Evolutionary conservation across 2,797 vertebrate species (phyloP).

Genomic region (Furcifer pardalis): DNA sequence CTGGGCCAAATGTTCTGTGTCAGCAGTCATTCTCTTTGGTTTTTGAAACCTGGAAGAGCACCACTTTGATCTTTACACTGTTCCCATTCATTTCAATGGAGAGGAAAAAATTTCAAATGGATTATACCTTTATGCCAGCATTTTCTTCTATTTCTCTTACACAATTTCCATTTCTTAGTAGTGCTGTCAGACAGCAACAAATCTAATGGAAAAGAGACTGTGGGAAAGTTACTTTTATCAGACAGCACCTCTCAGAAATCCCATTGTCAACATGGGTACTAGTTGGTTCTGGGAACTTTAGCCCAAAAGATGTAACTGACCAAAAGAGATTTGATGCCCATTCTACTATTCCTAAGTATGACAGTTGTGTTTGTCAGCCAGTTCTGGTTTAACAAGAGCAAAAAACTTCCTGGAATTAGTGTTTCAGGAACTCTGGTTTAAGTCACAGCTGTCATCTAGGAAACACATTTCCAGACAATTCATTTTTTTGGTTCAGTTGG

Average conservation of each 20-base stretch:
- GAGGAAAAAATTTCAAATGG: not conserved
- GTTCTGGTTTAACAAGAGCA: slow-evolving; percentile 82
- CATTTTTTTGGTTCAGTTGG: slow-evolving; percentile 84
- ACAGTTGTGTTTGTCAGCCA: slow-evolving; percentile 61
- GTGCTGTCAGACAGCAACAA: rapidly evolving
- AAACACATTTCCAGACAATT: slow-evolving; percentile 89
- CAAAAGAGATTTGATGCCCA: slow-evolving; percentile 44
- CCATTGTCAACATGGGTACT: no score
- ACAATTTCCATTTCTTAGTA: not conserved
- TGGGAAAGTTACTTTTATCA: no score
- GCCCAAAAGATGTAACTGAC: not conserved
- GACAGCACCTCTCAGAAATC: no score
- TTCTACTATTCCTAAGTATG: slow-evolving; percentile 57
- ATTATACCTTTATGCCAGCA: not conserved
- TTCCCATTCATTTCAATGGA: not conserved
- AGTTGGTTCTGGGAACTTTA: no score
- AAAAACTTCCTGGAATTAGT: slow-evolving; percentile 89
- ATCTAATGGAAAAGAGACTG: slow-evolving; percentile 4
- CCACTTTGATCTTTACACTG: not conserved
- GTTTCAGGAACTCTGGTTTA: slow-evolving; percentile 89
- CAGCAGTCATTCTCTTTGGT: no score
- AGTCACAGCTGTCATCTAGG: slow-evolving; percentile 90
- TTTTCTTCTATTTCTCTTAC: not conserved
- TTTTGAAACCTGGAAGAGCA: not conserved
- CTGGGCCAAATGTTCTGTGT: no score